Evolutionary conservation across 1,140 invertebrate genomes (phyloP), one percentile per base, ranked within the genome.

Genomic region (Diachasmimorpha longicaudata): DNA sequence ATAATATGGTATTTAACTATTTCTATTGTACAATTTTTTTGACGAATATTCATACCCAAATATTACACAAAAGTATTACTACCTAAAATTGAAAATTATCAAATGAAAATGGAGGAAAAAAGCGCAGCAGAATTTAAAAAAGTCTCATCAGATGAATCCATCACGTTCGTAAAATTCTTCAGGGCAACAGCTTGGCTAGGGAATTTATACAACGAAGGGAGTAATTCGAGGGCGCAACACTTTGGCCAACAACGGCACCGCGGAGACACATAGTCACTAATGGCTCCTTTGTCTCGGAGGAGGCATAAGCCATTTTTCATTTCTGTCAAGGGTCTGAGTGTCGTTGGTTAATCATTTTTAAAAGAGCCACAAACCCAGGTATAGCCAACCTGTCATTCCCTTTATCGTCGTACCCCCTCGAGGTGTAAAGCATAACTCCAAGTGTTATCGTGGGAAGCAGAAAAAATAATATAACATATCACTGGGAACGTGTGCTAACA

Each of bases 331-430:
- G 67, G 63, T 16, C 70, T 71, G 42, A 67, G 68, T 23, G 52
- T 58, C 74, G 75, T 74, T 78, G 79, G 80, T 84, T 85, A 86
- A 86, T 84, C 83, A 86, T 86, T 85, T 84, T 85, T 83, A 80
- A 85, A 86, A 70, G 77, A 81, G 76, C 79, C 72, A 44, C 76
- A 78, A 82, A 79, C 84, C 39, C 39, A 85, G 84, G 83, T 42
- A 42, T 85, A 83, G 58, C 31, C 78, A 42, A 75, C 42, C 46
- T 78, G 75, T 79, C 81, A 69, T 77, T 74, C 58, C 39, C 44
- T 68, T 67, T 11, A 73, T 42, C 31, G 8, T 31, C 3, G 16
- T 23, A 68, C 0, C 0, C 6, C 44, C 10, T 69, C 21, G 16
- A 36, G 4, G 23, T 74, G 23, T 37, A 67, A 37, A 23, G 58